Evolutionary conservation across 2,113 vertebrate genomes (phyloP).

Genomic region (Nesogale talazaci): DNA sequence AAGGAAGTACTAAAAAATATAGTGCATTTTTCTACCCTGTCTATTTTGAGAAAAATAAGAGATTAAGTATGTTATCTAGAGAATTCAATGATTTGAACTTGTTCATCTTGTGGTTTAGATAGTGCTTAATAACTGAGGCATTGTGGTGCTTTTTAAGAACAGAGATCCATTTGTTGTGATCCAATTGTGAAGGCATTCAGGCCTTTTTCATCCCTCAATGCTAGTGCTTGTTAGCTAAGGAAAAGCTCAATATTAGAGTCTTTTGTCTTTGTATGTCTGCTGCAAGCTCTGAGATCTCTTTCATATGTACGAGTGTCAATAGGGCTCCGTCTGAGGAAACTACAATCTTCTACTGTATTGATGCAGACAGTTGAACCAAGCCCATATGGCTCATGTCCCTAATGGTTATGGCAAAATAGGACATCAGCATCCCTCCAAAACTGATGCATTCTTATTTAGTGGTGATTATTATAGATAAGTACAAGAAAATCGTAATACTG

Average conservation of each 20-base stretch:
- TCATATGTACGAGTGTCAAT: constrained; percentile 36
- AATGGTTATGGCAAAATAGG: constrained; percentile 23
- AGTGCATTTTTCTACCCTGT: constrained; percentile 2
- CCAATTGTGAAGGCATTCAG: not conserved
- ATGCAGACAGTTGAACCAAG: constrained; percentile 32
- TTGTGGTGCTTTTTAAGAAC: constrained; percentile 20
- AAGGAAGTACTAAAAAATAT: not conserved
- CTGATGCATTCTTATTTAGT: constrained; percentile 49
- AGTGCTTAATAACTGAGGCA: not conserved
- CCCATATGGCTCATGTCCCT: constrained; percentile 34
- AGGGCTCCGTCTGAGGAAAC: constrained; percentile 22
- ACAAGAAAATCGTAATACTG: constrained; percentile 6
- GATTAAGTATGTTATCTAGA: not conserved
- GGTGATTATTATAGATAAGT: constrained; percentile 31
- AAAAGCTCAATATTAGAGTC: not conserved
- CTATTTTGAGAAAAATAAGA: not conserved
- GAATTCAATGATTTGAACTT: not conserved
- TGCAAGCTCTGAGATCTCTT: constrained; percentile 52
- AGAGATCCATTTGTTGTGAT: constrained; percentile 36
- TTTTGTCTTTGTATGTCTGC: constrained; percentile 33
- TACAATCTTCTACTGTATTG: constrained; percentile 32
- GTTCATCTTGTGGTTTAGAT: not conserved
- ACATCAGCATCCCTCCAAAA: constrained; percentile 7
- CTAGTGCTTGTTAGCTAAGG: not conserved
- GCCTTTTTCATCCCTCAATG: not conserved